Evolutionary conservation across 2,888 invertebrate genomes (phyloP).

Genomic region (Leuctra nigra): DNA sequence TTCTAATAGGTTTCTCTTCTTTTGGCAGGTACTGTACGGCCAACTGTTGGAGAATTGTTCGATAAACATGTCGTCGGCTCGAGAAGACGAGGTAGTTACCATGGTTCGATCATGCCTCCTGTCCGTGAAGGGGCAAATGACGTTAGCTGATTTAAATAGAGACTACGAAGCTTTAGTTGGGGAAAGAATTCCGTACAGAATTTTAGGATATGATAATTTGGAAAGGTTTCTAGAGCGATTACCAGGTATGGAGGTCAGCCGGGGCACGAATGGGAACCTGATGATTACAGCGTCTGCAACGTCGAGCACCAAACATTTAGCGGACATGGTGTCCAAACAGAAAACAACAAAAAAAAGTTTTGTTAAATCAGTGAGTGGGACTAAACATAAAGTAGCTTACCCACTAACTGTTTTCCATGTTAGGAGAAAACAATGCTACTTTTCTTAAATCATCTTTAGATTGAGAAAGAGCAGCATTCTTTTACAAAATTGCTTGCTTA

Average conservation of each 20-base stretch:
- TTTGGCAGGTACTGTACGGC: too few species aligned
- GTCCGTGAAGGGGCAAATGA: constrained; percentile 32
- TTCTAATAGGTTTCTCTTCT: too few species aligned
- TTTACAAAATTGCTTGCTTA: too few species aligned
- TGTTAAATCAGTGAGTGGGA: too few species aligned
- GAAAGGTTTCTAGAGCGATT: constrained; percentile 53
- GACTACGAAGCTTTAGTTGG: constrained; percentile 60
- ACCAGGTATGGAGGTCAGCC: constrained; percentile 42
- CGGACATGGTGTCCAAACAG: neutral
- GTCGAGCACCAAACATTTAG: neutral
- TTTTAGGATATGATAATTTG: constrained; percentile 51
- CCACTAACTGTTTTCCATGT: too few species aligned
- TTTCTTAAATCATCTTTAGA: too few species aligned
- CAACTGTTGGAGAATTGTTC: too few species aligned
- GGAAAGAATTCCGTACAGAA: constrained; percentile 53
- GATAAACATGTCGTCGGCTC: too few species aligned
- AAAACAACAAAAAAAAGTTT: neutral
- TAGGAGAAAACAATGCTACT: too few species aligned
- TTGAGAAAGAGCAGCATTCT: too few species aligned
- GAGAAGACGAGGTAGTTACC: constrained; percentile 28
- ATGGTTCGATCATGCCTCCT: constrained; percentile 33
- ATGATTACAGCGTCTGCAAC: neutral
- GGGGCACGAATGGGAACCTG: neutral
- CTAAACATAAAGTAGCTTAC: too few species aligned
- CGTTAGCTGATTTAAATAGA: constrained; percentile 1